A percentile compares a stretch with the other conserved stretches of the same genome.
phyloP scores from a whole-genome alignment of 2,888 invertebrate genomes.

The Listrodromus nycthemerus region DNA sequence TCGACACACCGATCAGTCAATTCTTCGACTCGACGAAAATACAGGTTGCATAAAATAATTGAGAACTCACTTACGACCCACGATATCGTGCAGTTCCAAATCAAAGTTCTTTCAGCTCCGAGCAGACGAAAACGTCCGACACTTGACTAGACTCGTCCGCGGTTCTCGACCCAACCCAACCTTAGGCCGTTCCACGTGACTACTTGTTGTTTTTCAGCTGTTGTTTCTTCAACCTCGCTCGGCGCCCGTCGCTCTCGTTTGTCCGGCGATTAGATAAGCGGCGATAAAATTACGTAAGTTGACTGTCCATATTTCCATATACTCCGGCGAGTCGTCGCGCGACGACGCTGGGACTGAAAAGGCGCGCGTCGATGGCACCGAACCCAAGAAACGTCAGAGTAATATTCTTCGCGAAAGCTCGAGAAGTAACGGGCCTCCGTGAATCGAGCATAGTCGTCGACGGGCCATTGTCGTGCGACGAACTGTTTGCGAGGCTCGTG shows the following conservation, averaged over 20 bases:
- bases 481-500: slow-evolving; percentile 84
- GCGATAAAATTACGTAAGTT: slow-evolving; percentile 52
- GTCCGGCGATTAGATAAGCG: too few species aligned
- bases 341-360: slow-evolving; percentile 50
- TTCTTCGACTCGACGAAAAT: neutral
- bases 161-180: slow-evolving; percentile 40
- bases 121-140: neutral
- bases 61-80: neutral
- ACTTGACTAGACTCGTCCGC: slow-evolving; percentile 16
- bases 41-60: neutral
- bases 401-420: slow-evolving; percentile 95
- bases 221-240: neutral
- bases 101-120: too few species aligned
- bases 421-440: slow-evolving; percentile 90
- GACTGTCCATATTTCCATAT: slow-evolving; percentile 25
- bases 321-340: slow-evolving; percentile 5
- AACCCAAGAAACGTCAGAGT: slow-evolving; percentile 86
- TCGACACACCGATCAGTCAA: slow-evolving; percentile 27
- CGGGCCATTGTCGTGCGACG: slow-evolving; percentile 85
- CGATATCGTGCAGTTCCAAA: neutral
- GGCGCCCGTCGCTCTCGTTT: neutral
- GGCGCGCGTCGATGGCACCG: slow-evolving; percentile 51
- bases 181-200: slow-evolving; percentile 39
- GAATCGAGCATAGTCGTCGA: slow-evolving; percentile 86
- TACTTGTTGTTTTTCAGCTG: slow-evolving; percentile 18